Evolutionary conservation across 2,888 invertebrate species (phyloP).

Genomic region (Heliconius aoede): DNA sequence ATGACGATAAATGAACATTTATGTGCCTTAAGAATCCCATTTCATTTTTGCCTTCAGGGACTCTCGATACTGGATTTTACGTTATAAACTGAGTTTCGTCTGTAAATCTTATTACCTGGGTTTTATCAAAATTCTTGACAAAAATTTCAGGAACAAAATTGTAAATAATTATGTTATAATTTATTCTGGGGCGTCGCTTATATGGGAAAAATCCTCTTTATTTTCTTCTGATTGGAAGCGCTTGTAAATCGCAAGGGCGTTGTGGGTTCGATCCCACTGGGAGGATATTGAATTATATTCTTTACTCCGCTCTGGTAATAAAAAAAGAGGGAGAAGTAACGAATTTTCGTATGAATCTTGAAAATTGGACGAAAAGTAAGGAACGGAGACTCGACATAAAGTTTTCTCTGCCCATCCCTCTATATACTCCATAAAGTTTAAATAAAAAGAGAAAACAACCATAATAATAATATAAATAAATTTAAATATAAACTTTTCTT

Average conservation of each 20-base stretch:
- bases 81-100: conserved; percentile 13
- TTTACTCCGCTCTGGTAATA: too few relatives aligned
- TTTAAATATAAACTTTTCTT: conserved; percentile 12
- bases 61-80: conserved; percentile 13
- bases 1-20: conserved; percentile 1
- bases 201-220: background rate
- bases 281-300: too few relatives aligned
- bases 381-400: too few relatives aligned
- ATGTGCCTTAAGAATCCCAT: background rate
- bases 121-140: conserved; percentile 10
- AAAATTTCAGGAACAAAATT: conserved; percentile 21
- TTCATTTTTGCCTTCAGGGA: conserved; percentile 11
- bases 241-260: too few relatives aligned
- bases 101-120: conserved; percentile 28
- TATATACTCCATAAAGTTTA: too few relatives aligned
- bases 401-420: too few relatives aligned
- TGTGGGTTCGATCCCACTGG: too few relatives aligned
- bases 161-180: conserved; percentile 27
- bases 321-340: too few relatives aligned
- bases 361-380: too few relatives aligned
- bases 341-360: too few relatives aligned
- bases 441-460: background rate
- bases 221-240: too few relatives aligned
- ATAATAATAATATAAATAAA: background rate
- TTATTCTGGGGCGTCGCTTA: background rate